Evolutionary conservation across 2,888 invertebrate genomes (phyloP).

Genomic region (Leucophenga maculata): DNA sequence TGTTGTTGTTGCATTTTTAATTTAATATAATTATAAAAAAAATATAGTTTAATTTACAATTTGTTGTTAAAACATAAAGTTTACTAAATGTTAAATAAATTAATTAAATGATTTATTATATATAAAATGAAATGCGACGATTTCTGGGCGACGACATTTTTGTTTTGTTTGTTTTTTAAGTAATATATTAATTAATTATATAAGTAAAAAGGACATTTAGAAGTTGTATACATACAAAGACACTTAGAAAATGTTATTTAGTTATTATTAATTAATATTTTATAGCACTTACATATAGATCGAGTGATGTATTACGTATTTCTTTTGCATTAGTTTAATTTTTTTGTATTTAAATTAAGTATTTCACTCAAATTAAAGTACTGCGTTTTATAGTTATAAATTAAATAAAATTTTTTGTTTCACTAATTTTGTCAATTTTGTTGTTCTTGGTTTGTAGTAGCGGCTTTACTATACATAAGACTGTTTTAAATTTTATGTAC

Average conservation of each 20-base stretch:
- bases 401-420: slow-evolving; percentile 28
- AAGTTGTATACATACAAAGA: too few relatives aligned
- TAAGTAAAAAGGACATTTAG: slow-evolving; percentile 13
- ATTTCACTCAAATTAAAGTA: slow-evolving; percentile 11
- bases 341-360: slow-evolving; percentile 19
- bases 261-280: neutral
- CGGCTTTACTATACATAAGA: neutral
- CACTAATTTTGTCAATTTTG: slow-evolving; percentile 52
- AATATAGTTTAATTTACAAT: too few relatives aligned
- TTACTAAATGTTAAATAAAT: slow-evolving; percentile 1
- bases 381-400: neutral
- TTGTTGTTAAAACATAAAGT: neutral
- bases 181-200: slow-evolving; percentile 27
- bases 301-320: slow-evolving; percentile 8
- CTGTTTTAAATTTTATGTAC: neutral
- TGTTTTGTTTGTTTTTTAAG: neutral
- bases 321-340: neutral
- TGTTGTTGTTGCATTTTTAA: neutral
- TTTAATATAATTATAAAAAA: too few relatives aligned
- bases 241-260: slow-evolving; percentile 1
- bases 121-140: slow-evolving; percentile 19
- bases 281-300: too few relatives aligned
- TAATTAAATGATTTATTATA: slow-evolving; percentile 1
- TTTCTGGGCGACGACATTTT: slow-evolving; percentile 2
- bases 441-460: slow-evolving; percentile 40